Evolutionary conservation across 2,113 vertebrate species (phyloP), one percentile per base, ranked within the genome.

Genomic region (Penelope pileata): DNA sequence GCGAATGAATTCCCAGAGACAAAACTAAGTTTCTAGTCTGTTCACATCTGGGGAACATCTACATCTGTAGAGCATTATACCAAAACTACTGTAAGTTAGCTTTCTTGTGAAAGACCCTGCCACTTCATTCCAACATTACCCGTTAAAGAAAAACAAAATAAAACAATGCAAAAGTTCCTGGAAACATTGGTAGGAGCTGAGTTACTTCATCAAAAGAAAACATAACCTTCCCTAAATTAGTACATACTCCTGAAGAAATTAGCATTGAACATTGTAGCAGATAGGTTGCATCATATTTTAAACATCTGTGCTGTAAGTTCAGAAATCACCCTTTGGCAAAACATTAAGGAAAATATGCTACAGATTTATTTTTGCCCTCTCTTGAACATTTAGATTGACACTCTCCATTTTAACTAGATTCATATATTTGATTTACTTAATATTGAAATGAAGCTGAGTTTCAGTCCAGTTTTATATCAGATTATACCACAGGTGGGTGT

Each of bases 1-100:
- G 95, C 6, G 34, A 98, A 97, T 97, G 97, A 98, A 98, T 96
- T 96, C 96, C 94, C 84, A 36, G 95, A 97, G 96, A 98, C 94
- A 97, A 97, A 98, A 98, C 95, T 97, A 97, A 97, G 97, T 97
- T 98, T 98, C 96, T 96, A 90, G 70, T 97, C 95, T 95, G 88
- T 96, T 97, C 94, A 97, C 97, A 98, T 98, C 96, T 97, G 97
- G 93, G 97, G 94, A 93, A 96, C 94, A 97, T 93, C 88, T 89
- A 96, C 94, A 97, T 97, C 91, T 96, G 93, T 91, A 95, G 95
- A 97, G 83, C 97, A 97, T 96, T 96, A 96, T 76, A 92, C 69
- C 90, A 83, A 95, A 95, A 91, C 94, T 97, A 96, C 86, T 93
- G 94, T 93, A 94, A 92, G 75, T 96, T 97, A 97, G 91, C 69